These are phyloP conservation scores for Nothocercus nigrocapillus DNA, from an alignment of 2,113 vertebrate species.

Conservation along the genomic window DNA sequence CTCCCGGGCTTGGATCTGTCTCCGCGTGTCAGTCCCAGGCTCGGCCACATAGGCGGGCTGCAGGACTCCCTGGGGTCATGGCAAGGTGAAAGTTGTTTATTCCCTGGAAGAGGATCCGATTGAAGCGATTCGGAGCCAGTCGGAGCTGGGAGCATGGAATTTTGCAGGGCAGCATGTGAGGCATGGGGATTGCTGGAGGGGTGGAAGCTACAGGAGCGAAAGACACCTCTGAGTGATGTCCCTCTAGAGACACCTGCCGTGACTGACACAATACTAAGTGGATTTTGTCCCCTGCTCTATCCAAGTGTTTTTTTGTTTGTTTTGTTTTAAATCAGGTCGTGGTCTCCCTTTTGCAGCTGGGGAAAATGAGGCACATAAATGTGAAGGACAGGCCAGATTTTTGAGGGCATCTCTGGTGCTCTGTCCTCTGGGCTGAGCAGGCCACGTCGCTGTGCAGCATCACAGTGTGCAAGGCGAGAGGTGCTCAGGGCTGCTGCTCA, in stretches of 20 bases:
- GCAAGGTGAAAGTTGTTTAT: conserved; percentile 64
- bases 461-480: neutral
- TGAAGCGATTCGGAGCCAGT: neutral
- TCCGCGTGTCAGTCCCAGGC: neutral
- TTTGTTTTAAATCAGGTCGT: accelerated
- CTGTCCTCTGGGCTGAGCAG: neutral
- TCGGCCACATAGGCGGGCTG: neutral
- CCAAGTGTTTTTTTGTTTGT: too few species aligned
- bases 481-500: neutral
- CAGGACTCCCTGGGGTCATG: conserved; percentile 14
- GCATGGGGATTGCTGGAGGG: too few species aligned
- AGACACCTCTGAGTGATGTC: conserved; percentile 8
- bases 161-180: neutral
- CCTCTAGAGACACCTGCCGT: conserved; percentile 39
- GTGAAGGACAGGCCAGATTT: neutral
- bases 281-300: conserved; percentile 8
- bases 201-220: neutral
- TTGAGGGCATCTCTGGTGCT: accelerated
- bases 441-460: accelerated
- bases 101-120: neutral
- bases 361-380: neutral
- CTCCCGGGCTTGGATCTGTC: accelerated
- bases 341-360: neutral
- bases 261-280: neutral
- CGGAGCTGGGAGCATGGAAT: neutral